Percentiles rank a stretch among this genome's conserved stretches.
phyloP scores from a whole-genome alignment of 2,888 invertebrate species.

The Agrotis puta region DNA sequence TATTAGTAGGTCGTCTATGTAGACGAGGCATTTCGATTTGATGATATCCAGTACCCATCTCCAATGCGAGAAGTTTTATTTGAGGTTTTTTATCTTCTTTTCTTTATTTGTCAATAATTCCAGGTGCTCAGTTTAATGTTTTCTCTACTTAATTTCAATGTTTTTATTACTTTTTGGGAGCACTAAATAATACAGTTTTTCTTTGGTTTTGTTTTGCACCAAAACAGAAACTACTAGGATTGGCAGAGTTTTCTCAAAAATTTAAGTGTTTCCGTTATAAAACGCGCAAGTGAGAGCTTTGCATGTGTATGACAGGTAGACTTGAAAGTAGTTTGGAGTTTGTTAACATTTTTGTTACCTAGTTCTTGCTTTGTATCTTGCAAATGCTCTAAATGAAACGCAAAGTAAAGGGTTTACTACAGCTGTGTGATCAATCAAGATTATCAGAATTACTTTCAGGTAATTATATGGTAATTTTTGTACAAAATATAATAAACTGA shows the following conservation, averaged over 20 bases:
- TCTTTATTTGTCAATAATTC: constrained; percentile 36
- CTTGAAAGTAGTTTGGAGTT: constrained; percentile 59
- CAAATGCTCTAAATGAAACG: constrained; percentile 46
- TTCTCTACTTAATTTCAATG: neutral
- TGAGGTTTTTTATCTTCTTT: neutral
- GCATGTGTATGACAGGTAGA: constrained; percentile 62
- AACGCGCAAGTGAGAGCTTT: constrained; percentile 49
- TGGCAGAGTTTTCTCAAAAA: neutral
- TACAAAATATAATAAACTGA: neutral
- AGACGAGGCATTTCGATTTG: constrained; percentile 8
- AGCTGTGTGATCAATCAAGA: neutral
- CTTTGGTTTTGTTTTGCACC: constrained; percentile 19
- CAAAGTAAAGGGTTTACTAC: constrained; percentile 3
- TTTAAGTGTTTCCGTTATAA: constrained; percentile 18
- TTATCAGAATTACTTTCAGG: constrained; percentile 23
- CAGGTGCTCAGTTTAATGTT: neutral
- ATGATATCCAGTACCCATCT: neutral
- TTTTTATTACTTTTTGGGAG: constrained; percentile 2
- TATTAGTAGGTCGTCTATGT: constrained; percentile 16
- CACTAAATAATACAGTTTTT: constrained; percentile 13
- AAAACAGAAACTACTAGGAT: neutral
- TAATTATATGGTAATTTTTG: neutral
- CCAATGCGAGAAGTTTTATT: constrained; percentile 6
- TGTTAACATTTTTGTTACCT: constrained; percentile 44
- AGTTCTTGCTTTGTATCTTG: constrained; percentile 59